Evolutionary conservation across 2,888 invertebrate genomes (phyloP).

Genomic region (Strigamia crassipes): DNA sequence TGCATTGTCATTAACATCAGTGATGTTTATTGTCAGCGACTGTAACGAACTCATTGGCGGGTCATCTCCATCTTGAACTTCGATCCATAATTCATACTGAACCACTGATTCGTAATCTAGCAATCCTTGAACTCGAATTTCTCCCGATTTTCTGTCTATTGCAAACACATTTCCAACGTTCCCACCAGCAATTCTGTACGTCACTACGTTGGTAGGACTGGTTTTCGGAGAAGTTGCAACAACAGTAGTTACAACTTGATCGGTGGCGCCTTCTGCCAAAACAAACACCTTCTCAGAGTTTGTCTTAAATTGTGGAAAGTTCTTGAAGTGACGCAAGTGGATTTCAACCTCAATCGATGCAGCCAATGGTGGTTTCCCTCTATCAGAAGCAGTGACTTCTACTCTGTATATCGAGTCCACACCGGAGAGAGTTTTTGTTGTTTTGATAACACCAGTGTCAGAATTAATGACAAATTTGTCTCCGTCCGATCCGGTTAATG

Average conservation of each 20-base stretch:
- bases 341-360: constrained; percentile 77
- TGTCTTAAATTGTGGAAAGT: constrained; percentile 77
- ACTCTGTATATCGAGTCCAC: constrained; percentile 57
- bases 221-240: constrained; percentile 80
- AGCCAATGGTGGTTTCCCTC: constrained; percentile 69
- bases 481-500: constrained; percentile 76
- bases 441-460: constrained; percentile 84
- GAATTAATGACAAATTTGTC: constrained; percentile 76
- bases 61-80: constrained; percentile 81
- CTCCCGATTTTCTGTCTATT: constrained; percentile 78
- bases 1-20: constrained; percentile 90
- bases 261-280: constrained; percentile 47
- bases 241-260: constrained; percentile 71
- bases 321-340: constrained; percentile 73
- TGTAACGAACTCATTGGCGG: constrained; percentile 80
- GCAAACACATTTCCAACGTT: constrained; percentile 85
- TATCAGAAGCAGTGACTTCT: constrained; percentile 72
- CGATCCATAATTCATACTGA: constrained; percentile 88
- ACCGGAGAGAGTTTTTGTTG: constrained; percentile 70
- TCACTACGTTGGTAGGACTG: constrained; percentile 70
- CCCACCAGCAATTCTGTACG: constrained; percentile 89
- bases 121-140: constrained; percentile 78
- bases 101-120: constrained; percentile 83
- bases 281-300: constrained; percentile 55
- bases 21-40: constrained; percentile 81